Evolutionary conservation across 2,888 invertebrate genomes (phyloP).

Genomic region (Eudemis profundana): DNA sequence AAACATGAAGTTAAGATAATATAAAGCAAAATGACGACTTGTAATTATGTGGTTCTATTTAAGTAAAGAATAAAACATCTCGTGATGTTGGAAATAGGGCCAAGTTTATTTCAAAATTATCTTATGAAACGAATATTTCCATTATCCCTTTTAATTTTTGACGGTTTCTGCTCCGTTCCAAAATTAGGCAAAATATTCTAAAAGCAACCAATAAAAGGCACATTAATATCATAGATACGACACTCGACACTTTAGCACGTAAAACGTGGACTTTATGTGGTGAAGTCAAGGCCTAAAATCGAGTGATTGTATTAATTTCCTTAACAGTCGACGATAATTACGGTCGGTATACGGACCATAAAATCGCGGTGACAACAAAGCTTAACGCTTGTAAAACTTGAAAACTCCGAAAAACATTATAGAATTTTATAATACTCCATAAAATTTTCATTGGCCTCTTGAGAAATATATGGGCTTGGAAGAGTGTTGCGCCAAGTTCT

Average conservation of each 20-base stretch:
- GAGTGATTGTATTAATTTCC: slow-evolving; percentile 34
- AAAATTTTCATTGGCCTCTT: slow-evolving; percentile 65
- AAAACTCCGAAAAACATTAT: slow-evolving; percentile 57
- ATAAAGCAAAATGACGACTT: not conserved
- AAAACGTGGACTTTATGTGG: not conserved
- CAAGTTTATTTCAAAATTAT: not conserved
- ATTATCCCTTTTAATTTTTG: slow-evolving; percentile 15
- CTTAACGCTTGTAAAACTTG: slow-evolving; percentile 49
- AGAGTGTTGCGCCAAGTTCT: slow-evolving; percentile 29
- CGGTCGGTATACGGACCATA: slow-evolving; percentile 62
- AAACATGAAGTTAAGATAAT: slow-evolving; percentile 1
- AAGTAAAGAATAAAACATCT: slow-evolving; percentile 3
- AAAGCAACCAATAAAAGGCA: slow-evolving; percentile 57
- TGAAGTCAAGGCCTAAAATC: slow-evolving; percentile 6
- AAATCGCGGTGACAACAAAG: slow-evolving; percentile 73
- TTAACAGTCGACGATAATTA: slow-evolving; percentile 63
- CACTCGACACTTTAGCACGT: slow-evolving; percentile 7
- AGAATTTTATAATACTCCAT: slow-evolving; percentile 68
- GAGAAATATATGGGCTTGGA: slow-evolving; percentile 59
- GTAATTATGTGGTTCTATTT: not conserved
- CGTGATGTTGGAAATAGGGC: not conserved
- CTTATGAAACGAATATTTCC: not conserved
- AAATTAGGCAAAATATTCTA: slow-evolving; percentile 50
- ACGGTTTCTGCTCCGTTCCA: slow-evolving; percentile 13
- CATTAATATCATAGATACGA: slow-evolving; percentile 53